phyloP scores from a whole-genome alignment of 2,113 vertebrate species.

The Oncorhynchus tshawytscha region DNA sequence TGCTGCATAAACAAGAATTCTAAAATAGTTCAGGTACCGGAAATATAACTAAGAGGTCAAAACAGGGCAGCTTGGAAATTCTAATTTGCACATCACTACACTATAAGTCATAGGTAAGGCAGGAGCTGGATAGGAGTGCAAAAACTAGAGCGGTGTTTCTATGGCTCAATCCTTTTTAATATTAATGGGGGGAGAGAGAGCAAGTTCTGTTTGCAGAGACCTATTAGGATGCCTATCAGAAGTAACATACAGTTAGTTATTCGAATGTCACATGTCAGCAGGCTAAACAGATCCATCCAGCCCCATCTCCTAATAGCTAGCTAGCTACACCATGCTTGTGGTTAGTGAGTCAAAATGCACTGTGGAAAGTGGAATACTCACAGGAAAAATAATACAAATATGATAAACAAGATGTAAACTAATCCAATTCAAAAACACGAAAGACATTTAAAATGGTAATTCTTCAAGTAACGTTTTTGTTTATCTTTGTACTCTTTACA shows the following conservation, averaged over 20 bases:
- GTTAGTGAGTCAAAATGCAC: no score
- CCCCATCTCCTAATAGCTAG: conserved; percentile 49
- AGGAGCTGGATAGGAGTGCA: background rate
- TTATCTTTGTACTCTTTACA: conserved; percentile 50
- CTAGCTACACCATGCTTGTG: conserved; percentile 57
- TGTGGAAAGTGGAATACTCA: no score
- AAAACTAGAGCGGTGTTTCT: conserved; percentile 52
- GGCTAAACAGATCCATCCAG: conserved; percentile 68
- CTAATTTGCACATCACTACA: conserved; percentile 63
- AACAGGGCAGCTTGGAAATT: conserved; percentile 54
- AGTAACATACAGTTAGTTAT: conserved; percentile 60
- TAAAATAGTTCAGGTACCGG: conserved; percentile 65
- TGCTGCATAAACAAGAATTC: conserved; percentile 71
- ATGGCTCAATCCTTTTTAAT: conserved; percentile 65
- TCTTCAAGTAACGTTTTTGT: conserved; percentile 31
- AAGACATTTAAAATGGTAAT: background rate
- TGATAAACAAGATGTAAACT: background rate
- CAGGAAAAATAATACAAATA: background rate
- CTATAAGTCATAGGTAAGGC: conserved; percentile 53
- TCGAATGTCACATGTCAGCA: conserved; percentile 66
- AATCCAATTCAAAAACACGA: background rate
- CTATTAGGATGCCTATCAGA: conserved; percentile 71
- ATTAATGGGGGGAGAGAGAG: conserved; percentile 51
- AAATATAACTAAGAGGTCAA: conserved; percentile 68
- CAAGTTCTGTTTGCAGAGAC: conserved; percentile 61